phyloP scores from a whole-genome alignment of 2,797 vertebrate species.

The Prionace glauca region DNA sequence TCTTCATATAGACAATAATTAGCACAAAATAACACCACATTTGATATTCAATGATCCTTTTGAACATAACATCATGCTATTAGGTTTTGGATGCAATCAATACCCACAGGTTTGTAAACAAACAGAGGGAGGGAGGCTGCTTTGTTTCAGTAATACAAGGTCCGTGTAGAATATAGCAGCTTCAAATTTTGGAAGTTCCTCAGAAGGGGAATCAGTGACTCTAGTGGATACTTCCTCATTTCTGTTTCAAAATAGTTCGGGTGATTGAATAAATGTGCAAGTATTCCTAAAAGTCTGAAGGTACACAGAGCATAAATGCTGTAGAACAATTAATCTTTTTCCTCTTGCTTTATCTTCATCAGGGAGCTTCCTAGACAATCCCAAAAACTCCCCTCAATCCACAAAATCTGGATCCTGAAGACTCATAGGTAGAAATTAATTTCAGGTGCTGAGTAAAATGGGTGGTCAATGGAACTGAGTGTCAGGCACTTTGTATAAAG shows the following conservation, averaged over 20 bases:
- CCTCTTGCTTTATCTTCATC: background rate
- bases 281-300: background rate
- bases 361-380: background rate
- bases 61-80: background rate
- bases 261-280: background rate
- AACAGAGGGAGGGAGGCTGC: background rate
- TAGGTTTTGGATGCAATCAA: background rate
- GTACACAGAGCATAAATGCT: background rate
- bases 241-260: background rate
- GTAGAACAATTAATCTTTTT: background rate
- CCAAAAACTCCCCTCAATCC: background rate
- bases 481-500: background rate
- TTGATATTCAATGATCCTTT: background rate
- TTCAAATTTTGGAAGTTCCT: background rate
- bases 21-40: background rate
- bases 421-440: background rate
- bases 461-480: background rate
- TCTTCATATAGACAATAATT: conserved; percentile 14
- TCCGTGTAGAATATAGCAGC: background rate
- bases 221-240: background rate
- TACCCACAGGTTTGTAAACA: background rate
- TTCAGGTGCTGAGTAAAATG: background rate
- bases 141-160: background rate
- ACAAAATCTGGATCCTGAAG: background rate
- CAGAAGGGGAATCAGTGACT: background rate